These are phyloP conservation scores for Cardinalis cardinalis DNA, from an alignment of 2,113 vertebrate genomes.

Conservation along the genomic window DNA sequence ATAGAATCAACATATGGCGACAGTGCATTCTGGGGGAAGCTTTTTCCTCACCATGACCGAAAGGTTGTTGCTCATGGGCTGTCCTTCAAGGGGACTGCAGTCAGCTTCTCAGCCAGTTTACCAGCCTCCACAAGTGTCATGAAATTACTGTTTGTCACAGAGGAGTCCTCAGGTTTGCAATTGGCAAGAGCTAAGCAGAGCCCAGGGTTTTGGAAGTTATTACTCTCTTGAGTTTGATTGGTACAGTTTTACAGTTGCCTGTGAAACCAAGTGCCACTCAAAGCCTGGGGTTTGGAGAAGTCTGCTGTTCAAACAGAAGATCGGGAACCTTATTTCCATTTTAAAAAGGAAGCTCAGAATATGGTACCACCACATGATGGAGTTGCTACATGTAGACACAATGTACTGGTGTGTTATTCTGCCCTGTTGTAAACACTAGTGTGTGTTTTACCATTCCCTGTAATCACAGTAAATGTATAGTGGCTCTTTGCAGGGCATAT, in stretches of 20 bases:
- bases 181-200: background rate
- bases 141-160: background rate
- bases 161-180: background rate
- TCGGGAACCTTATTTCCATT: background rate
- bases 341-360: background rate
- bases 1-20: too few species aligned
- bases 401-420: background rate
- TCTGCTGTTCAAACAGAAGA: background rate
- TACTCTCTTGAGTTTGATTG: background rate
- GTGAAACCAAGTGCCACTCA: background rate
- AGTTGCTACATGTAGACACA: rapidly evolving
- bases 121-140: background rate
- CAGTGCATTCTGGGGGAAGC: too few species aligned
- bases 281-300: background rate
- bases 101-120: too few species aligned
- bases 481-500: background rate
- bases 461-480: background rate
- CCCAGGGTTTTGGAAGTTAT: background rate
- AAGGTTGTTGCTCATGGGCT: too few species aligned
- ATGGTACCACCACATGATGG: rapidly evolving
- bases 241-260: background rate
- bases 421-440: background rate
- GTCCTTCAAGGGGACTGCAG: too few species aligned
- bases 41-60: too few species aligned
- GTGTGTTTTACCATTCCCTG: background rate